Evolutionary conservation across 2,888 invertebrate genomes (phyloP), one percentile per base, ranked within the genome.

Genomic region (Eumerus sabulonum): DNA sequence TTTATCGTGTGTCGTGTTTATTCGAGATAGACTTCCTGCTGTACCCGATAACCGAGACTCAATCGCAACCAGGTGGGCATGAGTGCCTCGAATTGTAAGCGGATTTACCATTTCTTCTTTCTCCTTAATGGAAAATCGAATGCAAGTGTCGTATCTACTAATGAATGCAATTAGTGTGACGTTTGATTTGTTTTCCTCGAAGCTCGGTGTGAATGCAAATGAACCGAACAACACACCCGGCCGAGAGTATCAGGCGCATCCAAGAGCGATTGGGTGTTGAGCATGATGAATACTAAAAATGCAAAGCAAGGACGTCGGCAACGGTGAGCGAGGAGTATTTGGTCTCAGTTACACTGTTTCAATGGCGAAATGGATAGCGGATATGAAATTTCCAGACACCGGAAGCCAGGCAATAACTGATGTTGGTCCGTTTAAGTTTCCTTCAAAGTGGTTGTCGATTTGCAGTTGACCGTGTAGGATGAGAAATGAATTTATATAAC

Each of bases 121-220:
- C n/a, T 27, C 27, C 3, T 27, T 53, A 19, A 76, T 60, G 36
- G 50, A 76, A 44, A 77, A 77, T 77, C 73, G 51, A 77, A 77
- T 68, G 62, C 77, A 63, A 77, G 73, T 51, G 73, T 44, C 73
- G 57, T 77, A 51, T 67, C 53, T 57, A 56, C 67, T 70, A 79
- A 79, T 79, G 79, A 74, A 79, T 70, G 79, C 74, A 74, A 79
- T 79, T 79, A 79, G 79, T 57, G 74, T 79, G 74, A 50, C 79
- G 50, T 68, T 62, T 79, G 79, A 79, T 79, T 73, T 74, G 70
- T 74, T 79, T 74, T 79, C 79, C 74, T 68, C 74, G 60, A 60
- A 63, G 42, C 59, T 44, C 63, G 50, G 13, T 19, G 48, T 60
- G 79, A 63, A 79, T 79, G 42, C 45, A 50, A 79, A 79, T 79